Evolutionary conservation across 2,113 vertebrate genomes (phyloP).

Genomic region (Peucedramus taeniatus): DNA sequence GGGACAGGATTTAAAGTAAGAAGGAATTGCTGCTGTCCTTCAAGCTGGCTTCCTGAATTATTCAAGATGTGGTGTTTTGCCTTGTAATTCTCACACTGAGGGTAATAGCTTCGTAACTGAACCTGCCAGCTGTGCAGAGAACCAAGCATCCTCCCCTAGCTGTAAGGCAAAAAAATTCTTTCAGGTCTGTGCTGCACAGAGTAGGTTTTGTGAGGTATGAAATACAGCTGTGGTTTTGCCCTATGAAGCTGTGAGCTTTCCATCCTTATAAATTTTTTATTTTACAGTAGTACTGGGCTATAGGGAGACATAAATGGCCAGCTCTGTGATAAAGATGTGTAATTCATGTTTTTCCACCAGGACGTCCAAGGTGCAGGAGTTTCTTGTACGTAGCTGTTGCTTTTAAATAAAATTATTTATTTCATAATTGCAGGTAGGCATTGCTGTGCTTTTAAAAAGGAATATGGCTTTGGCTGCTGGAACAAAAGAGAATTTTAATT

Average conservation of each 20-base stretch:
- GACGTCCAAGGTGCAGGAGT: neutral
- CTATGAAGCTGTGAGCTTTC: neutral
- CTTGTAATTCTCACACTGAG: neutral
- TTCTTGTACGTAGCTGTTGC: neutral
- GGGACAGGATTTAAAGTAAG: slow-evolving; percentile 1
- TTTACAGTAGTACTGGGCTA: neutral
- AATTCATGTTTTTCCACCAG: neutral
- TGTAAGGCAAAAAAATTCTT: neutral
- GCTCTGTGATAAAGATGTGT: neutral
- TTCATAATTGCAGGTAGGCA: neutral
- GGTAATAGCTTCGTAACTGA: neutral
- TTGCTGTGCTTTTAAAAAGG: neutral
- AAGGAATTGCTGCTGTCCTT: neutral
- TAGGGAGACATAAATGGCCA: neutral
- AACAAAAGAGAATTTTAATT: slow-evolving; percentile 16
- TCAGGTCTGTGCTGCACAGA: neutral
- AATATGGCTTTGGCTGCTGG: neutral
- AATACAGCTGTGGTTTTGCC: neutral
- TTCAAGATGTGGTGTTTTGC: neutral
- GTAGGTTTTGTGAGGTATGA: neutral
- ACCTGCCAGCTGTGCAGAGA: neutral
- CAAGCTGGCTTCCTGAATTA: neutral
- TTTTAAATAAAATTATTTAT: neutral
- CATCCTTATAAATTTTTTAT: neutral
- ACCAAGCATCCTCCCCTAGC: neutral